Conservation (phyloP, 2,888 invertebrate genomes). For the Lissonota sp. region DNA sequence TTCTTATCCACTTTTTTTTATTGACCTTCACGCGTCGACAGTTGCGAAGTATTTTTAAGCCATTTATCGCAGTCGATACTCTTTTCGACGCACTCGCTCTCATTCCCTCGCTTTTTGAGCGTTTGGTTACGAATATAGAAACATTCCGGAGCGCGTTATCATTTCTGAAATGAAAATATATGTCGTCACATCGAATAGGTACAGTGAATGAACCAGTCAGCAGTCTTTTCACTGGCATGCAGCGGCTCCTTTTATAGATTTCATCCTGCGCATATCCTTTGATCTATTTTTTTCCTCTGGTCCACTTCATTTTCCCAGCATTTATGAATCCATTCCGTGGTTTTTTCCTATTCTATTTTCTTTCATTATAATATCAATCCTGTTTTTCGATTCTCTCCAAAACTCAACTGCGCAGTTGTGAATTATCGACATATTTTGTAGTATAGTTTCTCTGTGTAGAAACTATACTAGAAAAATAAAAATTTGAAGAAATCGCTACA, state of each 20-base stretch:
- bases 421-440: no score
- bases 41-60: constrained; percentile 62
- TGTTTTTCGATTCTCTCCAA: no score
- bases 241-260: constrained; percentile 17
- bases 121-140: constrained; percentile 50
- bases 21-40: constrained; percentile 56
- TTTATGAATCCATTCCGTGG: neutral
- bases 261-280: neutral
- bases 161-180: constrained; percentile 56
- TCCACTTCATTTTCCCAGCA: constrained; percentile 23
- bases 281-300: neutral
- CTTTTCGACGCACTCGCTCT: constrained; percentile 39
- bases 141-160: constrained; percentile 51
- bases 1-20: constrained; percentile 36
- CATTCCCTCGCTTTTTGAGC: constrained; percentile 27
- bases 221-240: constrained; percentile 52
- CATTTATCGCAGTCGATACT: constrained; percentile 46
- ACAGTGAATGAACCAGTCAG: constrained; percentile 52
- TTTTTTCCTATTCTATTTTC: constrained; percentile 5
- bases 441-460: no score
- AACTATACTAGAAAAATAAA: no score
- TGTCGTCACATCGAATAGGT: constrained; percentile 12
- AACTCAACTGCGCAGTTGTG: no score
- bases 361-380: neutral
- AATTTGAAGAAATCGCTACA: no score